These are phyloP conservation scores for Lasioglossum leucozonium DNA, from an alignment of 2,888 invertebrate species.

Conservation along the genomic window DNA sequence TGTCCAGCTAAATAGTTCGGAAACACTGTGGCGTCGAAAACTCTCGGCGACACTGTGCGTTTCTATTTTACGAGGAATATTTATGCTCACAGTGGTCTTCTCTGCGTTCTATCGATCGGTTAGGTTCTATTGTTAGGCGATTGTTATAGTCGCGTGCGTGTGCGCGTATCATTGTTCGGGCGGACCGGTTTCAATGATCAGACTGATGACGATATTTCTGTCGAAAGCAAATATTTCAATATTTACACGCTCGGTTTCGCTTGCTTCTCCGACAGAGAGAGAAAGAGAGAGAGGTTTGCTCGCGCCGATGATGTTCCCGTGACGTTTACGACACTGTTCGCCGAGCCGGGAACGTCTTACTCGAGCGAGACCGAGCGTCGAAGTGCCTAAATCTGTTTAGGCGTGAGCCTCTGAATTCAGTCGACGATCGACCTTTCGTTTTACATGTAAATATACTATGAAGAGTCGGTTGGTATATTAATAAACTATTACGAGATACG, in stretches of 20 bases:
- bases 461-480: conserved; percentile 57
- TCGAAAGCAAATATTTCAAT: conserved; percentile 27
- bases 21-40: neutral
- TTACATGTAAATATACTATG: conserved; percentile 55
- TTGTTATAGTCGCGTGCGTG: neutral
- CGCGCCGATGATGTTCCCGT: neutral
- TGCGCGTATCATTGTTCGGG: conserved; percentile 14
- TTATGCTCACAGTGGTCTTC: conserved; percentile 29
- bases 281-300: neutral
- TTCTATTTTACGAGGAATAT: conserved; percentile 19
- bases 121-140: neutral
- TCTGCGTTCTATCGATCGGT: conserved; percentile 18
- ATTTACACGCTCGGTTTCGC: conserved; percentile 38
- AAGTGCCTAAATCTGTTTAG: conserved; percentile 50
- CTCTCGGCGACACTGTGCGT: neutral
- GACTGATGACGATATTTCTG: conserved; percentile 47
- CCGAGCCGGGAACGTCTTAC: neutral
- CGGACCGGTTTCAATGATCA: conserved; percentile 32
- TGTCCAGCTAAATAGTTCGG: neutral
- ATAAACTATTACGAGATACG: conserved; percentile 52
- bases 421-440: conserved; percentile 46
- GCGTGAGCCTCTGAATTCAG: conserved; percentile 29
- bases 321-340: neutral
- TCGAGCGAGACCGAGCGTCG: conserved; percentile 27
- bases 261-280: neutral